Evolutionary conservation across 2,113 vertebrate genomes (phyloP).

Genomic region (Myiagra hebetior): DNA sequence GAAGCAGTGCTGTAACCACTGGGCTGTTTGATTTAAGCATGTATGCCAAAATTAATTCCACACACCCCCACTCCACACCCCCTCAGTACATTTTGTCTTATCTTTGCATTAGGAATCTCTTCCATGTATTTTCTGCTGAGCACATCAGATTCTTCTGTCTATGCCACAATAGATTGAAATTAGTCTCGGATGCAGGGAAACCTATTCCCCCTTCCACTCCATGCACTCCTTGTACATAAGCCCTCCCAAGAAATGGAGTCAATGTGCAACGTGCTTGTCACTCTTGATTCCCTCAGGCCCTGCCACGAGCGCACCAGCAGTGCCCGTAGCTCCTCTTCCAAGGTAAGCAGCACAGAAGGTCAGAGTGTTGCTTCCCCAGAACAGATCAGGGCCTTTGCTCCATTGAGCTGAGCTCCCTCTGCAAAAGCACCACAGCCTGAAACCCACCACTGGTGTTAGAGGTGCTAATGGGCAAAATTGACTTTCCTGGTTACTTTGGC

Average conservation of each 20-base stretch:
- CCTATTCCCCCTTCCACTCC: background rate
- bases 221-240: background rate
- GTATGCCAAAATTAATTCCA: background rate
- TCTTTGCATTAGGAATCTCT: background rate
- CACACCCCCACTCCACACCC: background rate
- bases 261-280: background rate
- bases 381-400: background rate
- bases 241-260: background rate
- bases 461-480: background rate
- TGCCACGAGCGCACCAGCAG: background rate
- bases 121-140: background rate
- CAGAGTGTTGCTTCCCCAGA: background rate
- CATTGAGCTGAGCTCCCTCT: background rate
- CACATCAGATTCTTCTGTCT: background rate
- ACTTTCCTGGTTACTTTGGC: accelerated
- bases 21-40: background rate
- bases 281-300: background rate
- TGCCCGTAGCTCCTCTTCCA: background rate
- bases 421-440: background rate
- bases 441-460: background rate
- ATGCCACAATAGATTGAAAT: background rate
- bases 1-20: background rate
- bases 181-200: background rate
- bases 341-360: background rate
- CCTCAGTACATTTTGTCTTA: background rate